phyloP scores from a whole-genome alignment of 2,888 invertebrate genomes.

The Ichneumoninae sp. region DNA sequence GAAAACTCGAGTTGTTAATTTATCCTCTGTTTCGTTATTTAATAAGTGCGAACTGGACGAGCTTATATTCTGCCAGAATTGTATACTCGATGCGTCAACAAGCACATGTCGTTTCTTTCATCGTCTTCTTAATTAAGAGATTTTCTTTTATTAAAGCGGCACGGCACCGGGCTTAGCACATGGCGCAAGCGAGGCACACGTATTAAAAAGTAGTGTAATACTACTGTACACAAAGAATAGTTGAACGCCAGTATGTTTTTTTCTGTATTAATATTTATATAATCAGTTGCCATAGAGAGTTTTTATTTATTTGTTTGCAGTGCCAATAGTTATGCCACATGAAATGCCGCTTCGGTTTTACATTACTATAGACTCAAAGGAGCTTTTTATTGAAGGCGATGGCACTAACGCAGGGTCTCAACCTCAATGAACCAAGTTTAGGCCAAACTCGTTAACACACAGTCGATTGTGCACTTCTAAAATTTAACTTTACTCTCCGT shows the following conservation, averaged over 20 bases:
- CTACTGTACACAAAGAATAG: conserved; percentile 65
- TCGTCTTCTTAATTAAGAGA: conserved; percentile 4
- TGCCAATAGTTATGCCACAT: conserved; percentile 60
- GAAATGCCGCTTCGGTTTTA: conserved; percentile 58
- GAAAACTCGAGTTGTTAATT: conserved; percentile 8
- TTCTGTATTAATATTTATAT: conserved; percentile 49
- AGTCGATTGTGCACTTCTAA: conserved; percentile 79
- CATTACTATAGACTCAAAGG: conserved; percentile 60
- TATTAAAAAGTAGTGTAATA: conserved; percentile 59
- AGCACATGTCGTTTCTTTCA: conserved; percentile 16
- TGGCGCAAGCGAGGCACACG: conserved; percentile 67
- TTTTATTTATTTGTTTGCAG: conserved; percentile 37
- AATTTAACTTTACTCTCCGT: conserved; percentile 72
- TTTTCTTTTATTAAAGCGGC: conserved; percentile 47
- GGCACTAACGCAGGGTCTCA: conserved; percentile 65
- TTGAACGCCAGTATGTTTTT: conserved; percentile 50
- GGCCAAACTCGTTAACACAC: conserved; percentile 79
- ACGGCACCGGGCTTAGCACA: conserved; percentile 58
- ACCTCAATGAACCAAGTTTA: conserved; percentile 74
- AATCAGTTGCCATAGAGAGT: conserved; percentile 47
- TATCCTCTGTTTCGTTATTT: background rate
- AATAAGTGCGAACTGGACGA: conserved; percentile 24
- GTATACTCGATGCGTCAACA: conserved; percentile 34
- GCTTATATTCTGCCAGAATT: background rate
- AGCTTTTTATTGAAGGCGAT: conserved; percentile 58